Evolutionary conservation across 2,113 vertebrate genomes (phyloP).

Genomic region (Ailurus styani): DNA sequence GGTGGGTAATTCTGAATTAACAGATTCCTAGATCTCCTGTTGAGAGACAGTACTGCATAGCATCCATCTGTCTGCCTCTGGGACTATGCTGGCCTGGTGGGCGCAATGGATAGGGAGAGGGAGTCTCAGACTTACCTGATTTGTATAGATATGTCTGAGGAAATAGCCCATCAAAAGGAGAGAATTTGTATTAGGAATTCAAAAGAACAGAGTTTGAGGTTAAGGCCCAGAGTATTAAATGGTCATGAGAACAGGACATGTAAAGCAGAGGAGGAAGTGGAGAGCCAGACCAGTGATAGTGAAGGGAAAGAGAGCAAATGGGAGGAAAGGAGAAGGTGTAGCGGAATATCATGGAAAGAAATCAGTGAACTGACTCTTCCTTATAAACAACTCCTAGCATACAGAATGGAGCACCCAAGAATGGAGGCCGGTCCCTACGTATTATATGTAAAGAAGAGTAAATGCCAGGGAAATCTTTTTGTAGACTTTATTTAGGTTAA

Average conservation of each 20-base stretch:
- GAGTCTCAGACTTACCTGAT: neutral
- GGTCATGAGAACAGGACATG: neutral
- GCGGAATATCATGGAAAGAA: neutral
- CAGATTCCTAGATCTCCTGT: neutral
- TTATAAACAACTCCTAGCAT: neutral
- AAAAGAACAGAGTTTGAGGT: neutral
- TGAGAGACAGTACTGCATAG: neutral
- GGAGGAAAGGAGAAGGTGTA: neutral
- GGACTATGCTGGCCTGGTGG: no score
- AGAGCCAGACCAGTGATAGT: neutral
- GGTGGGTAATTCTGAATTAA: neutral
- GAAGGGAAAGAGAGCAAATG: neutral
- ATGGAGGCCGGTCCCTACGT: fast-evolving
- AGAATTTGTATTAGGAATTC: neutral
- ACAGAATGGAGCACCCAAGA: neutral
- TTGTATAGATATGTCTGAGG: neutral
- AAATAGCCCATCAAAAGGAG: neutral
- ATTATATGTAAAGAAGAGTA: neutral
- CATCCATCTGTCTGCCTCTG: neutral
- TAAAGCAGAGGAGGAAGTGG: neutral
- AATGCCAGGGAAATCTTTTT: neutral
- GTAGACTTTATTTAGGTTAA: neutral
- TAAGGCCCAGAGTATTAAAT: neutral
- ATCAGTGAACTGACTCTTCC: neutral
- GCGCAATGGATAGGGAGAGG: fast-evolving